Percentiles rank a stretch among this genome's conserved stretches.
Evolutionary conservation across 2,797 vertebrate genomes (phyloP).

Genomic region (Etheostoma perlongum): DNA sequence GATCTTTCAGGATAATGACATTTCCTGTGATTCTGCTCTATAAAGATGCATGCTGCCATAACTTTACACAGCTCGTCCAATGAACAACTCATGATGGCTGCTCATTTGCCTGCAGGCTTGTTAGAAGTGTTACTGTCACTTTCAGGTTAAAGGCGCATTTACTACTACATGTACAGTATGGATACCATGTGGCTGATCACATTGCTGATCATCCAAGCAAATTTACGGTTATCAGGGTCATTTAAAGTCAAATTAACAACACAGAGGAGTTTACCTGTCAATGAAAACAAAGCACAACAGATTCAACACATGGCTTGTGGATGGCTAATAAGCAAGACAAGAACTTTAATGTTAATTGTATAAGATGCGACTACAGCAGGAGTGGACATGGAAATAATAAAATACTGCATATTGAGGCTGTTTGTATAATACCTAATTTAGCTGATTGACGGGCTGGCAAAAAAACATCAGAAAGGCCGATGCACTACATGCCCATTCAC

Average conservation of each 20-base stretch:
- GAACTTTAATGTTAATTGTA: not conserved
- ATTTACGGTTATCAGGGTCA: not conserved
- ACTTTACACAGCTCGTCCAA: not conserved
- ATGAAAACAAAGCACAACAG: constrained; percentile 5
- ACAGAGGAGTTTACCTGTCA: not conserved
- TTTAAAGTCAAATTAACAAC: constrained; percentile 7
- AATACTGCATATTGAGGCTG: not conserved
- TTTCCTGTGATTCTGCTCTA: not conserved
- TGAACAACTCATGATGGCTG: not conserved
- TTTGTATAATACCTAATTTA: not conserved
- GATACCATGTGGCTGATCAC: not conserved
- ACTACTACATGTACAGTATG: not conserved
- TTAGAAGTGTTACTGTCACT: constrained; percentile 2
- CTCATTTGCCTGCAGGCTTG: constrained; percentile 19
- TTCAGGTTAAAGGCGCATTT: constrained; percentile 16
- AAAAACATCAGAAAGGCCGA: not conserved
- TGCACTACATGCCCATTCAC: no score
- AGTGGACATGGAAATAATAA: not conserved
- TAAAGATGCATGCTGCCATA: constrained; percentile 3
- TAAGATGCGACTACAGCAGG: not conserved
- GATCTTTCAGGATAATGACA: constrained; percentile 34
- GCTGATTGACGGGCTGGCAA: not conserved
- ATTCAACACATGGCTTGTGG: not conserved
- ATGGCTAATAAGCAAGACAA: not conserved
- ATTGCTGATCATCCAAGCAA: not conserved